Percentiles rank a stretch among this genome's conserved stretches.
phyloP scores from a whole-genome alignment of 2,888 invertebrate species.

The Parelbella ahira region DNA sequence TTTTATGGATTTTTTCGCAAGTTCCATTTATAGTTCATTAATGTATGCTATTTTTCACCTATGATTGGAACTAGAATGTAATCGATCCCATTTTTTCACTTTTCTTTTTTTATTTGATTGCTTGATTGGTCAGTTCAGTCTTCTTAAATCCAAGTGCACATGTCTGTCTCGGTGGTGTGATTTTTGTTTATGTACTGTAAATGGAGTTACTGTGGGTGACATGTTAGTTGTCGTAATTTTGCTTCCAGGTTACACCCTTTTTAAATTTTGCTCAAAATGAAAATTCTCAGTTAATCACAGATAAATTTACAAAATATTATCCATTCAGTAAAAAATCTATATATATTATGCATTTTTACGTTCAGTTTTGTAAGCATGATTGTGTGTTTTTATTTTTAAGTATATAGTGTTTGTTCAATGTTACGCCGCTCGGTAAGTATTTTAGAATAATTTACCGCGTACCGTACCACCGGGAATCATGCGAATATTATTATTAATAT shows the following conservation, averaged over 20 bases:
- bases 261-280: slow-evolving; percentile 41
- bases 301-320: slow-evolving; percentile 73
- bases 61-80: slow-evolving; percentile 50
- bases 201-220: slow-evolving; percentile 64
- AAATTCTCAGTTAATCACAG: slow-evolving; percentile 55
- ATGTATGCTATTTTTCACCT: slow-evolving; percentile 47
- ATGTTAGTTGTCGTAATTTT: slow-evolving; percentile 75
- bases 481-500: too few species aligned
- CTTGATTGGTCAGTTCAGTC: slow-evolving; percentile 57
- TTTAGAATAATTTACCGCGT: too few species aligned
- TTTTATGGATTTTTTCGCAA: slow-evolving; percentile 41
- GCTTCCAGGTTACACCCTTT: slow-evolving; percentile 79
- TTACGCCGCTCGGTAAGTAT: too few species aligned
- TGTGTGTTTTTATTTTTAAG: slow-evolving; percentile 51
- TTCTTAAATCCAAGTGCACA: slow-evolving; percentile 55
- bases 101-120: slow-evolving; percentile 48
- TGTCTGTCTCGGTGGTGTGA: slow-evolving; percentile 70
- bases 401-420: slow-evolving; percentile 23
- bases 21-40: slow-evolving; percentile 35
- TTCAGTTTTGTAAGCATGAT: slow-evolving; percentile 67
- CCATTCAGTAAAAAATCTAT: slow-evolving; percentile 43
- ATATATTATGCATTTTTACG: slow-evolving; percentile 62
- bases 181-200: slow-evolving; percentile 56
- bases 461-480: too few species aligned
- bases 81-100: slow-evolving; percentile 39